Evolutionary conservation across 2,113 vertebrate genomes (phyloP).

Genomic region (Mystacornis crossleyi): DNA sequence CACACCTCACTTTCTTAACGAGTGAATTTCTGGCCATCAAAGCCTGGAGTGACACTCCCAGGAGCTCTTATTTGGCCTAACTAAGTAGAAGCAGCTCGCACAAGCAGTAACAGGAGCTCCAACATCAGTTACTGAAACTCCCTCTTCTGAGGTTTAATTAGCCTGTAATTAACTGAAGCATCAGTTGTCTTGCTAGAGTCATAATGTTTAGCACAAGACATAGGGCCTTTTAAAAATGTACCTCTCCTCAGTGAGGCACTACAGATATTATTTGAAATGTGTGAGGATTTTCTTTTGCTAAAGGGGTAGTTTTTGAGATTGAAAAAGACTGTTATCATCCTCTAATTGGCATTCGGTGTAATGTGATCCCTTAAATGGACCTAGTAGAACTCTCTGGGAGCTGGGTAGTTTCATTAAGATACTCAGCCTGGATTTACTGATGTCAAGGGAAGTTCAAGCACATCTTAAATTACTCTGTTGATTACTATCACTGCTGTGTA

Average conservation of each 20-base stretch:
- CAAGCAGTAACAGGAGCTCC: neutral
- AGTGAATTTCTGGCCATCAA: neutral
- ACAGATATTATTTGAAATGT: neutral
- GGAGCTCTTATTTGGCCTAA: neutral
- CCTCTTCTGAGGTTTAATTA: neutral
- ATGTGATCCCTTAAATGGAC: neutral
- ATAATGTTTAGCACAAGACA: neutral
- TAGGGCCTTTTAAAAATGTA: neutral
- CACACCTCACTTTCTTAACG: accelerated
- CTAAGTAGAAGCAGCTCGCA: neutral
- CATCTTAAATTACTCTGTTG: neutral
- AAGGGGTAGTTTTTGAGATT: neutral
- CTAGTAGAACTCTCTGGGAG: neutral
- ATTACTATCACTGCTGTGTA: neutral
- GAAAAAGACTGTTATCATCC: neutral
- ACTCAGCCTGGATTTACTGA: neutral
- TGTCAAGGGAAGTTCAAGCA: neutral
- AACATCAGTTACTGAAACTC: neutral
- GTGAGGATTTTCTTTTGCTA: neutral
- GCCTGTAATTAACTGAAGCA: neutral
- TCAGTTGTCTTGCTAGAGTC: neutral
- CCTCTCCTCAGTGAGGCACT: neutral
- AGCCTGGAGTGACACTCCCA: neutral
- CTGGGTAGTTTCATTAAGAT: neutral
- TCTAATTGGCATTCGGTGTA: neutral